Conservation (phyloP, 2,888 invertebrate genomes). For the Thysanoteuthis rhombus region DNA sequence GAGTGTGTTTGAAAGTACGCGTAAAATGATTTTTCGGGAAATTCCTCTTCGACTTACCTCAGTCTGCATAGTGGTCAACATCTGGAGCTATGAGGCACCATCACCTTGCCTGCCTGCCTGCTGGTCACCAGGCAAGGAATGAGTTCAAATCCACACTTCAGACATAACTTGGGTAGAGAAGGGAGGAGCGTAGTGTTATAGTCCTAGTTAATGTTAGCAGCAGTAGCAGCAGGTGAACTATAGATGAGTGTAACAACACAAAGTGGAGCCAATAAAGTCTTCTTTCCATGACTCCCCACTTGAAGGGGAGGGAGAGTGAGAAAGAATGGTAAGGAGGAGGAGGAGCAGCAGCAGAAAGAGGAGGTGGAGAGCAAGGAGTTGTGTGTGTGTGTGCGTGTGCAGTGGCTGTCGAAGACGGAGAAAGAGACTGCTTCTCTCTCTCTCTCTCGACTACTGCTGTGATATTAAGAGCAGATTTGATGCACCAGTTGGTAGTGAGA, state of each 20-base stretch:
- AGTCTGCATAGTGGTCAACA: conserved; percentile 26
- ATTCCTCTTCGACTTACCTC: conserved; percentile 19
- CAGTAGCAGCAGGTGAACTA: conserved; percentile 28
- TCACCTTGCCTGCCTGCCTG: conserved; percentile 26
- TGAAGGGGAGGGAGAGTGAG: not conserved
- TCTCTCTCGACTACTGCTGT: not conserved
- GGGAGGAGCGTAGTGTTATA: conserved; percentile 17
- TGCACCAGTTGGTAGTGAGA: not conserved
- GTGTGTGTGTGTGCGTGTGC: not conserved
- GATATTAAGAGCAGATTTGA: not conserved
- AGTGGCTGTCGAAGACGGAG: not conserved
- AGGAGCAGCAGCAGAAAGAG: not conserved
- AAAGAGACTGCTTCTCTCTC: not conserved
- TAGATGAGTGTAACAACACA: conserved; percentile 25
- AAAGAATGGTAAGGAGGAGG: conserved; percentile 13
- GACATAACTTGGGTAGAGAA: conserved; percentile 15
- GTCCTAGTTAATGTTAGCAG: conserved; percentile 26
- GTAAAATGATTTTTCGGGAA: not conserved
- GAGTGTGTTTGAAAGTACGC: not conserved
- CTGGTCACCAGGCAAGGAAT: conserved; percentile 27
- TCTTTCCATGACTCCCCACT: conserved; percentile 26
- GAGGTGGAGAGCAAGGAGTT: not conserved
- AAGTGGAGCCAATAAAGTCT: conserved; percentile 30
- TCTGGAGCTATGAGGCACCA: conserved; percentile 29
- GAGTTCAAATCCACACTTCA: conserved; percentile 24